Conservation (phyloP, 1,140 invertebrate genomes). For the Brachionus rubens region DNA sequence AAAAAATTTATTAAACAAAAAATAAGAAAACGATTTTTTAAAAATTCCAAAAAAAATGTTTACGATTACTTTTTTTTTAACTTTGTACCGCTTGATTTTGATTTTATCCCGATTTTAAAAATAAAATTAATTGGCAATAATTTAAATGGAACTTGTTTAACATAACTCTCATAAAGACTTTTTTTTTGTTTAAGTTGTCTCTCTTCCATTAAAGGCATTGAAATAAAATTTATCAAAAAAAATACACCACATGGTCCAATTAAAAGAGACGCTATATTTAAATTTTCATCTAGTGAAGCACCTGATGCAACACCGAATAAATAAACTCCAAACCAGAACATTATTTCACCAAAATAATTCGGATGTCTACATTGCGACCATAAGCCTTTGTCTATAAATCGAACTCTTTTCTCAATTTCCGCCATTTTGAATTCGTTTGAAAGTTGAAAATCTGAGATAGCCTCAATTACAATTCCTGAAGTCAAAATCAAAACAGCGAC, state of each 20-base stretch:
- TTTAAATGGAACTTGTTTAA: slow-evolving; percentile 15
- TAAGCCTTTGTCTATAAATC: slow-evolving; percentile 11
- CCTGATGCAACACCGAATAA: background rate
- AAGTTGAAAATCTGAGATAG: slow-evolving; percentile 11
- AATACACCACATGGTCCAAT: slow-evolving; percentile 22
- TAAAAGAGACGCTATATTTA: background rate
- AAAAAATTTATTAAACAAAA: too few species aligned
- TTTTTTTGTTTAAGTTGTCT: background rate
- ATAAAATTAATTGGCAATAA: slow-evolving; percentile 38
- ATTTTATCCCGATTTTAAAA: too few species aligned
- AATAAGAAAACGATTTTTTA: too few species aligned
- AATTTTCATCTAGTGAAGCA: background rate
- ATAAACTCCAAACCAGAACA: slow-evolving; percentile 37
- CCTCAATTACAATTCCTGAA: slow-evolving; percentile 9
- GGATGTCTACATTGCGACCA: slow-evolving; percentile 30
- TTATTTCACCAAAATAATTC: slow-evolving; percentile 45
- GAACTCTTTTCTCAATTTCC: background rate
- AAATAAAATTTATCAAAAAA: slow-evolving; percentile 24
- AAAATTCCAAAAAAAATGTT: too few species aligned
- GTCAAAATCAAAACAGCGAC: background rate
- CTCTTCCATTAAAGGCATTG: slow-evolving; percentile 44
- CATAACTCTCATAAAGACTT: background rate
- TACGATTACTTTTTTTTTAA: too few species aligned
- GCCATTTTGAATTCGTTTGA: background rate
- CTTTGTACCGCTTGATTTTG: too few species aligned